phyloP scores from a whole-genome alignment of 2,113 vertebrate genomes.

The Pardalotus punctatus region DNA sequence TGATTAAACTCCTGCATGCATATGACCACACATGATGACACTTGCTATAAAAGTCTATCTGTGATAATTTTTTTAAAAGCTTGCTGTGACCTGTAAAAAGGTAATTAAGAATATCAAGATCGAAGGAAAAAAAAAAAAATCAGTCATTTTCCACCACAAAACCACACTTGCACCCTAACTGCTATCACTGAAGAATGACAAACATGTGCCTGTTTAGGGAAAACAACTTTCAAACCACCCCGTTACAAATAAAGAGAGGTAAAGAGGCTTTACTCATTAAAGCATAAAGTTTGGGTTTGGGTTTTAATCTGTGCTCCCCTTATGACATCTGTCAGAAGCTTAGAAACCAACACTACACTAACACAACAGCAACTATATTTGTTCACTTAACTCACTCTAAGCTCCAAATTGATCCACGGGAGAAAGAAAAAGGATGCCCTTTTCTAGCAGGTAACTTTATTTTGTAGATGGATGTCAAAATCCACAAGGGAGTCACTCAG shows the following conservation, averaged over 20 bases:
- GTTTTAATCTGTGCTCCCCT: neutral
- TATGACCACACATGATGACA: neutral
- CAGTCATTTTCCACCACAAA: neutral
- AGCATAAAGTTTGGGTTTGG: neutral
- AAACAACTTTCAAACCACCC: neutral
- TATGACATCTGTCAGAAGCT: neutral
- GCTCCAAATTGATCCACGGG: neutral
- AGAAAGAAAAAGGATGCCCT: neutral
- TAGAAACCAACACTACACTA: neutral
- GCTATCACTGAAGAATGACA: neutral
- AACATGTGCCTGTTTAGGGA: neutral
- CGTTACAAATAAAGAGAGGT: neutral
- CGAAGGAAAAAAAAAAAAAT: neutral
- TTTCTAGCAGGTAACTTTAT: neutral
- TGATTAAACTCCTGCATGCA: neutral
- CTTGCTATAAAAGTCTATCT: neutral
- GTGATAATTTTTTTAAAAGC: neutral
- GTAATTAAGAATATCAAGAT: neutral
- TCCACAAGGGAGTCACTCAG: slow-evolving; percentile 1
- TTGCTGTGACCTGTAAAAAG: neutral
- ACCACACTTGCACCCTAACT: neutral
- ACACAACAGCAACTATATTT: neutral
- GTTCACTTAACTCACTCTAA: neutral
- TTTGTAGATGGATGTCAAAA: slow-evolving; percentile 21
- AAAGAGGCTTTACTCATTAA: neutral